Conservation (phyloP, 1,140 invertebrate genomes). For the Apocrypta bakeri region DNA sequence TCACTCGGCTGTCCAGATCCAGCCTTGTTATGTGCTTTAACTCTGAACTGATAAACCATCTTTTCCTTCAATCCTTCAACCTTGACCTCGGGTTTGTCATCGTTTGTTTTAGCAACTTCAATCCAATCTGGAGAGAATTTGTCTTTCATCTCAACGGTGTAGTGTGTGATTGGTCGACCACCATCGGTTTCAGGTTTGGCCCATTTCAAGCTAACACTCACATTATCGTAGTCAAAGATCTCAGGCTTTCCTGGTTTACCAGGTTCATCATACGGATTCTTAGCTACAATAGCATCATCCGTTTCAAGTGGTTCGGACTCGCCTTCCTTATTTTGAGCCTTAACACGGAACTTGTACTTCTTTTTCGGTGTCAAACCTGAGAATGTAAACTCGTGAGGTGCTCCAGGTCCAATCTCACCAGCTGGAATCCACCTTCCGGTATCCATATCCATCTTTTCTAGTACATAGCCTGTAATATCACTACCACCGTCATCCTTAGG, state of each 20-base stretch:
- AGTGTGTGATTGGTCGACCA: conserved; percentile 95
- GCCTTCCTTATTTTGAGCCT: conserved; percentile 98
- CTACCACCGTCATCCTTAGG: conserved; percentile 96
- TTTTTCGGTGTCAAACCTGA: conserved; percentile 96
- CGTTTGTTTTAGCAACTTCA: conserved; percentile 88
- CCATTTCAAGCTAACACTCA: conserved; percentile 93
- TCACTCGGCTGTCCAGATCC: conserved; percentile 91
- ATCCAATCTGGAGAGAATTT: conserved; percentile 93
- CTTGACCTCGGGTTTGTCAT: conserved; percentile 85
- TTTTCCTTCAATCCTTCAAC: conserved; percentile 94
- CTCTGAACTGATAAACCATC: conserved; percentile 94
- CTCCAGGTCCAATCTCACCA: conserved; percentile 90
- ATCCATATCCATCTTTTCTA: conserved; percentile 97
- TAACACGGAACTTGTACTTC: conserved; percentile 98
- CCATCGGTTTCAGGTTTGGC: conserved; percentile 91
- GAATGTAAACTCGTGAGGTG: conserved; percentile 86
- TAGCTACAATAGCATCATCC: conserved; percentile 90
- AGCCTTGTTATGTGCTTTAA: conserved; percentile 94
- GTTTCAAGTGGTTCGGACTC: conserved; percentile 97
- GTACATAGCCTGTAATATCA: conserved; percentile 94
- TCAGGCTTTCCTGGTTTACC: conserved; percentile 91
- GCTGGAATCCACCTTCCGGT: conserved; percentile 94
- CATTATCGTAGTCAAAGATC: conserved; percentile 95
- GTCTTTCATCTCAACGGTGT: conserved; percentile 97
- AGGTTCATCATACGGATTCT: conserved; percentile 97